These are phyloP conservation scores for Rhopilema esculentum DNA, from an alignment of 30 jellyfish, hydroid and myxozoan genomes.

Conservation along the genomic window DNA sequence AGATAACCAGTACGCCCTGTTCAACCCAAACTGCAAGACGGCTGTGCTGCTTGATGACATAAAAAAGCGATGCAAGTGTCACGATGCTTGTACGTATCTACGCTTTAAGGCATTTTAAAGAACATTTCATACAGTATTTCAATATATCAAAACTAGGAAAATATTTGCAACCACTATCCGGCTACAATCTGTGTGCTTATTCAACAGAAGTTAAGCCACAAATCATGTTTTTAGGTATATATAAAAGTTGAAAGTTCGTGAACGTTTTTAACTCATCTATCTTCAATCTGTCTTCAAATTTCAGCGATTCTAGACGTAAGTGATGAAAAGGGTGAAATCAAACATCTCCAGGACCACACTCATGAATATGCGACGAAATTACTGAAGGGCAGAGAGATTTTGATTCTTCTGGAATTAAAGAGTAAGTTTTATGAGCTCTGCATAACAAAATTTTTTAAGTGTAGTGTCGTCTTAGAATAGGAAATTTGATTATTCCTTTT, in stretches of 20 bases:
- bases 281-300: neutral
- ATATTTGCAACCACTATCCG: neutral
- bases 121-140: neutral
- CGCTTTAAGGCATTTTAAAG: too few species aligned
- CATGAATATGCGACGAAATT: constrained; percentile 41
- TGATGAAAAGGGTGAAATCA: constrained; percentile 65
- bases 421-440: constrained; percentile 25
- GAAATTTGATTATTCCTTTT: neutral
- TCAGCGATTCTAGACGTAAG: constrained; percentile 65
- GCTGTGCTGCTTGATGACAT: constrained; percentile 64
- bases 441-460: too few species aligned
- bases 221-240: too few species aligned
- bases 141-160: neutral
- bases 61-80: constrained; percentile 57
- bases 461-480: too few species aligned
- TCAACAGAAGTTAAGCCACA: too few species aligned
- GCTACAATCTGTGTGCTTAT: too few species aligned
- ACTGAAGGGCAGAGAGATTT: constrained; percentile 58
- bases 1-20: constrained; percentile 54
- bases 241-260: too few species aligned
- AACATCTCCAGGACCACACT: constrained; percentile 55
- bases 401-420: constrained; percentile 40
- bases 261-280: neutral
- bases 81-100: constrained; percentile 23
- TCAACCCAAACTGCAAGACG: constrained; percentile 67